A percentile compares a stretch with the other conserved stretches of the same genome.
Conservation (phyloP, 2,797 vertebrate species). For the Rhynchotus rufescens region DNA sequence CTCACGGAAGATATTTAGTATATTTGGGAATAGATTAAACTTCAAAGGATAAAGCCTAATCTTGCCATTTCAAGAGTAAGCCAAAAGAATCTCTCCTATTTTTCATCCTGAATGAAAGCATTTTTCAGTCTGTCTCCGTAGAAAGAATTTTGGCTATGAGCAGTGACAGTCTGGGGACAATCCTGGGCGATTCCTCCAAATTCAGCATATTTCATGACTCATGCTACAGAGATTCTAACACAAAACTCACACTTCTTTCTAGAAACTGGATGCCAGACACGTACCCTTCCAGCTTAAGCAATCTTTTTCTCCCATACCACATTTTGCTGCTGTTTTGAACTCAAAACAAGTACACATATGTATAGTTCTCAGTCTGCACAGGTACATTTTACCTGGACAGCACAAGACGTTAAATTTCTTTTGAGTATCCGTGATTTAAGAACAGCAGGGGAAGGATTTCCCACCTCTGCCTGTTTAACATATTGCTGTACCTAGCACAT, state of each 20-base stretch:
- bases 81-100: neutral
- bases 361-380: neutral
- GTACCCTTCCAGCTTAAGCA: neutral
- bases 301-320: neutral
- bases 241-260: neutral
- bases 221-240: neutral
- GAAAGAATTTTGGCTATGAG: neutral
- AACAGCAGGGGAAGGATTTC: constrained; percentile 56
- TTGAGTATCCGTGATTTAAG: neutral
- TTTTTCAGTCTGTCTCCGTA: neutral
- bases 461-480: constrained; percentile 77
- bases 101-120: neutral
- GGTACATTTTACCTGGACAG: neutral
- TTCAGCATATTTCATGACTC: neutral
- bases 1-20: neutral
- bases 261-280: neutral
- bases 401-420: neutral
- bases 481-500: constrained; percentile 82
- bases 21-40: neutral
- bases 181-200: neutral
- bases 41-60: neutral
- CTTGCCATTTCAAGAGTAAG: neutral
- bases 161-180: neutral
- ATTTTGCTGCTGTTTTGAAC: neutral
- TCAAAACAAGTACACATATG: neutral